Conservation (phyloP, 2,113 vertebrate genomes). For the Polypterus bichir region DNA sequence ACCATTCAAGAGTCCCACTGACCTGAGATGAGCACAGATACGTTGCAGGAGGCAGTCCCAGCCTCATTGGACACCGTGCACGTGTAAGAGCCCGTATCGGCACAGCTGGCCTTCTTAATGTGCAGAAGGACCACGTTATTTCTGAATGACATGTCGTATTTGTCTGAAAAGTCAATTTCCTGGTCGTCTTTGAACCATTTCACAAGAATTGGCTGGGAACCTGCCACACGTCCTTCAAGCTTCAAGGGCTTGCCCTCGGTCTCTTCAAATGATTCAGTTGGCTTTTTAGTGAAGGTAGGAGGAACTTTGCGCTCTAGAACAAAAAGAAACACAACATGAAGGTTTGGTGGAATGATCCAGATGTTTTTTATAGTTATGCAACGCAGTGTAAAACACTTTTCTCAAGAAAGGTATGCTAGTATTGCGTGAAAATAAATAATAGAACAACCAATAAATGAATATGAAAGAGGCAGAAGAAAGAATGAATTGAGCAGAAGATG, state of each 20-base stretch:
- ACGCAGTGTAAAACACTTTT: too few species aligned
- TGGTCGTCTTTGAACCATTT: conserved; percentile 74
- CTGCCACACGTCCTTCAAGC: conserved; percentile 75
- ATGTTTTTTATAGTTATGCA: too few species aligned
- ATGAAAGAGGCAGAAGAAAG: too few species aligned
- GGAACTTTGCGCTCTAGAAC: conserved; percentile 76
- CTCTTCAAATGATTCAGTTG: conserved; percentile 76
- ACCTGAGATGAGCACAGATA: conserved; percentile 77
- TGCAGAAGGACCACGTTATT: conserved; percentile 67
- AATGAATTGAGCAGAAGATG: too few species aligned
- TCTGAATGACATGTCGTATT: conserved; percentile 78
- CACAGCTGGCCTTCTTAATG: conserved; percentile 56
- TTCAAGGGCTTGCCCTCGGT: conserved; percentile 76
- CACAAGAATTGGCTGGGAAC: conserved; percentile 78
- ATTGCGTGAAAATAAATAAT: too few species aligned
- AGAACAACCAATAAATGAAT: too few species aligned
- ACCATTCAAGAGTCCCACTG: conserved; percentile 20
- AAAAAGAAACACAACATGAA: conserved; percentile 6
- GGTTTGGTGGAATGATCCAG: too few species aligned
- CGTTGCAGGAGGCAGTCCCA: conserved; percentile 60
- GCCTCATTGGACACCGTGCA: conserved; percentile 84
- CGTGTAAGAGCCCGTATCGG: conserved; percentile 69
- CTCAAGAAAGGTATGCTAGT: too few species aligned
- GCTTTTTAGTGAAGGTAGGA: conserved; percentile 86
- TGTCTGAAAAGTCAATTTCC: conserved; percentile 63